phyloP scores from a whole-genome alignment of 2,888 invertebrate species.

The Ophion slaviceki region DNA sequence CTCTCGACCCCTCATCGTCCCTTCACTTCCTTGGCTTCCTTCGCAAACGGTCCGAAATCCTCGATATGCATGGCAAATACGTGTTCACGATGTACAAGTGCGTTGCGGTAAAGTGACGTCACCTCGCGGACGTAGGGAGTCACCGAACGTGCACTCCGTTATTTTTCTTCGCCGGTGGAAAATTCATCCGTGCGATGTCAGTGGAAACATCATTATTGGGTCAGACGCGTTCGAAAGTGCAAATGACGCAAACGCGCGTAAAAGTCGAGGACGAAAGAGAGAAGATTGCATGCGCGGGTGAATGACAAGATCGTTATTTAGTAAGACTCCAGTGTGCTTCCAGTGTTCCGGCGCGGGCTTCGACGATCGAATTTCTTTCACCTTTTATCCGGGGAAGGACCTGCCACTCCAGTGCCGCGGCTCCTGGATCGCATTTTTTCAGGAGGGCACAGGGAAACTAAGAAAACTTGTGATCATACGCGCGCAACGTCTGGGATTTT shows the following conservation, averaged over 20 bases:
- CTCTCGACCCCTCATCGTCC: constrained; percentile 6
- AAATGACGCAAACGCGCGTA: constrained; percentile 22
- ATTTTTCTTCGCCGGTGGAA: constrained; percentile 5
- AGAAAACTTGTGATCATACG: no score
- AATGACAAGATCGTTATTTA: constrained; percentile 3
- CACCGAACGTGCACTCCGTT: neutral
- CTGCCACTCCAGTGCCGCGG: no score
- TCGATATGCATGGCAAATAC: constrained; percentile 81
- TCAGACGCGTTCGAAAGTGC: constrained; percentile 42
- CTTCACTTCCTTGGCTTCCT: constrained; percentile 14
- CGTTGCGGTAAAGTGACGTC: constrained; percentile 68
- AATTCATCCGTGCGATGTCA: constrained; percentile 16
- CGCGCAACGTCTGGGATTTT: no score
- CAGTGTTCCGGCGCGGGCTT: no score
- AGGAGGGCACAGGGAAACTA: no score
- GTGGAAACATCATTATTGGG: constrained; percentile 53
- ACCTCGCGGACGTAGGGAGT: neutral
- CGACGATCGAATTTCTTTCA: no score
- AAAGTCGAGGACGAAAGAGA: constrained; percentile 26
- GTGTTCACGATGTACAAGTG: constrained; percentile 78
- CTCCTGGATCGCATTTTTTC: no score
- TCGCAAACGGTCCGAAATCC: constrained; percentile 78
- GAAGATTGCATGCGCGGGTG: neutral
- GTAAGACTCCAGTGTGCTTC: neutral
- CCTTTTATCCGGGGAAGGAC: no score